phyloP scores from a whole-genome alignment of 2,888 invertebrate genomes.

The Chrysolina haemoptera region DNA sequence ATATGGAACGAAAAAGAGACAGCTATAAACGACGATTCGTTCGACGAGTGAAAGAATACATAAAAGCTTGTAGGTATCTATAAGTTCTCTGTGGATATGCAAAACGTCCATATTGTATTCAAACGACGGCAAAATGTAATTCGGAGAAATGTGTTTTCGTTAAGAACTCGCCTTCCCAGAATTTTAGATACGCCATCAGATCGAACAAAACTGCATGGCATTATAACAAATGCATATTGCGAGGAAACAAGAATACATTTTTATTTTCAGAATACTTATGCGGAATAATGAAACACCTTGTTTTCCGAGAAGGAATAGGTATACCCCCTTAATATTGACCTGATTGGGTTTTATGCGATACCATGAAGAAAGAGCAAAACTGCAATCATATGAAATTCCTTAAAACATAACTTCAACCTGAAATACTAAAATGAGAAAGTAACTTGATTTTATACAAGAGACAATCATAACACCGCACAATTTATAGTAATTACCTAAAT shows the following conservation, averaged over 20 bases:
- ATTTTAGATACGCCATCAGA: background rate
- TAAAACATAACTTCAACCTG: no score
- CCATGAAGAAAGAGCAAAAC: no score
- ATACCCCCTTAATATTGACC: no score
- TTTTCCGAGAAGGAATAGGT: background rate
- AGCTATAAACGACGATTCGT: background rate
- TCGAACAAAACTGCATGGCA: constrained; percentile 2
- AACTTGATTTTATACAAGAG: no score
- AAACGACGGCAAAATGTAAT: constrained; percentile 11
- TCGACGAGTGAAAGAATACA: constrained; percentile 6
- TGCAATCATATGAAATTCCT: no score
- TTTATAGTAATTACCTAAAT: no score
- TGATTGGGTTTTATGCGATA: no score
- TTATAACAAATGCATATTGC: constrained; percentile 8
- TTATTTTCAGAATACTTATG: background rate
- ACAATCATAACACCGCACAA: no score
- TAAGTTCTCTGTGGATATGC: constrained; percentile 6
- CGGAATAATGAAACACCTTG: background rate
- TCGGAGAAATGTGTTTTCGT: constrained; percentile 19
- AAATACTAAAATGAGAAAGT: no score
- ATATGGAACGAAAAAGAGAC: background rate
- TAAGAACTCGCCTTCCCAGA: background rate
- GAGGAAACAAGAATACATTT: background rate
- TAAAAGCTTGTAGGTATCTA: constrained; percentile 14
- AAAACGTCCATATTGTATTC: constrained; percentile 9